phyloP scores from a whole-genome alignment of 2,797 vertebrate genomes.

The Ctenopoma kingsleyae region DNA sequence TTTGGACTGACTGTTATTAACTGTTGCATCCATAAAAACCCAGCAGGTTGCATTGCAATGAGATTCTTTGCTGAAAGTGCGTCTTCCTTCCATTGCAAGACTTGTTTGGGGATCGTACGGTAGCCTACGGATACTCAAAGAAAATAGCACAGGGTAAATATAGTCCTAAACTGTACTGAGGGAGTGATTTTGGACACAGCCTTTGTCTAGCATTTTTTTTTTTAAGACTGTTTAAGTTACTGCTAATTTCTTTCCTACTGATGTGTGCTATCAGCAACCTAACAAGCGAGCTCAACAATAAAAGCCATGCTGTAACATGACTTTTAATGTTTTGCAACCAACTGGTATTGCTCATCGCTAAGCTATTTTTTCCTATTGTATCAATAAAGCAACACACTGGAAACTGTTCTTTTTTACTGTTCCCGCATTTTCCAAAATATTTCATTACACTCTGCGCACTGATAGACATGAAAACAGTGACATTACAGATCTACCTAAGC shows the following conservation, averaged over 20 bases:
- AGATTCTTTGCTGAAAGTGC: not conserved
- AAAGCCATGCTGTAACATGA: not conserved
- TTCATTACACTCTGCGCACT: too few relatives aligned
- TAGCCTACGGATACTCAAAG: not conserved
- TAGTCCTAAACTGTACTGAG: too few relatives aligned
- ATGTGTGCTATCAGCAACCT: not conserved
- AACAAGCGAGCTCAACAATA: not conserved
- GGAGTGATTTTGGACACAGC: not conserved
- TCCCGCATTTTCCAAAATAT: too few relatives aligned
- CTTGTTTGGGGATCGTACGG: too few relatives aligned
- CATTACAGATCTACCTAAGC: too few relatives aligned
- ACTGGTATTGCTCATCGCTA: not conserved
- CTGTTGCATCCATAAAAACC: too few relatives aligned
- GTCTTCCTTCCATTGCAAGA: too few relatives aligned
- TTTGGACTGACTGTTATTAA: too few relatives aligned
- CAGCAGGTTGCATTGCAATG: not conserved
- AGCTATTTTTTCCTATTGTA: too few relatives aligned
- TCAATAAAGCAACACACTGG: too few relatives aligned
- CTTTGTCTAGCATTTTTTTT: not conserved
- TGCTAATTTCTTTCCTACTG: conserved; percentile 11
- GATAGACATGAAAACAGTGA: too few relatives aligned
- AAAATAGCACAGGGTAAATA: not conserved
- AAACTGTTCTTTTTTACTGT: too few relatives aligned
- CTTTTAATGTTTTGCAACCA: not conserved
- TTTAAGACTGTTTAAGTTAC: conserved; percentile 9